Conservation (phyloP, 2,797 vertebrate species). For the Schizopygopsis malacanthus region DNA sequence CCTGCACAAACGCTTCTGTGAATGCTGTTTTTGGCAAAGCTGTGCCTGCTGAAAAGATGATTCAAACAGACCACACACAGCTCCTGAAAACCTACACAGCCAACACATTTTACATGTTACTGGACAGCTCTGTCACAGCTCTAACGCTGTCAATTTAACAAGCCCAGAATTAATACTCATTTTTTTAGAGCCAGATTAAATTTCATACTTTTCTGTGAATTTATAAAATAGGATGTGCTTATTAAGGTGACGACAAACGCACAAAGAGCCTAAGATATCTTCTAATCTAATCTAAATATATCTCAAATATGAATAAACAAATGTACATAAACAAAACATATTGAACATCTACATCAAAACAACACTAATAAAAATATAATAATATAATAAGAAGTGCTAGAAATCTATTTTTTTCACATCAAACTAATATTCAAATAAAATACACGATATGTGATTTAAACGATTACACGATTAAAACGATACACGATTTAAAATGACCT, state of each 20-base stretch:
- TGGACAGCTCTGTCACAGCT: constrained; percentile 19
- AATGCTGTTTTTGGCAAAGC: constrained; percentile 59
- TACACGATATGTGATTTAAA: neutral
- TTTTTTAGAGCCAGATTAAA: neutral
- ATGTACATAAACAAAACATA: neutral
- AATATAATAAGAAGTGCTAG: neutral
- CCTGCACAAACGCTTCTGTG: constrained; percentile 31
- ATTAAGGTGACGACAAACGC: neutral
- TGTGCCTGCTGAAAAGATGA: constrained; percentile 26
- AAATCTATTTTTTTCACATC: neutral
- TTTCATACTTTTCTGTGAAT: neutral
- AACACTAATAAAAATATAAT: neutral
- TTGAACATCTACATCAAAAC: neutral
- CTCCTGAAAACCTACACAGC: constrained; percentile 23
- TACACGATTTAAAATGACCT: neutral
- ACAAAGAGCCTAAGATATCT: neutral
- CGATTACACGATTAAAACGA: too few species aligned
- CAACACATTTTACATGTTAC: constrained; percentile 22
- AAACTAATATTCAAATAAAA: neutral
- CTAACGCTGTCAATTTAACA: constrained; percentile 26
- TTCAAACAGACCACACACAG: constrained; percentile 59
- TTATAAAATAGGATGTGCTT: neutral
- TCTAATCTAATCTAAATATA: neutral
- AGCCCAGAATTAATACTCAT: neutral
- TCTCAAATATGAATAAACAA: neutral